A percentile compares a stretch with the other conserved stretches of the same genome.
phyloP scores from a whole-genome alignment of 2,797 vertebrate species.

The Rhinophrynus dorsalis region DNA sequence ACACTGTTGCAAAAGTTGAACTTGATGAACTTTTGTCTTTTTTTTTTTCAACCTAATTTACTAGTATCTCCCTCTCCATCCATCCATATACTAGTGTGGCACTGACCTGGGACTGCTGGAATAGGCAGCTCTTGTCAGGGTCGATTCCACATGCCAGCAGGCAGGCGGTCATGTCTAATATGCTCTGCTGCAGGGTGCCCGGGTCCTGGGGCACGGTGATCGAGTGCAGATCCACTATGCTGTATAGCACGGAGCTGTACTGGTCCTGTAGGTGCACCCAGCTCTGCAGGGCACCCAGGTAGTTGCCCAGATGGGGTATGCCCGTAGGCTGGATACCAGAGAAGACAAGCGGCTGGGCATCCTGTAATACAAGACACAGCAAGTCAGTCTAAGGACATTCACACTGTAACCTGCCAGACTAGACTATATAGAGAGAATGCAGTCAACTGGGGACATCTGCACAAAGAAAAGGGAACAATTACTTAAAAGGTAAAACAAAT shows the following conservation, averaged over 20 bases:
- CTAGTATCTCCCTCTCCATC: no score
- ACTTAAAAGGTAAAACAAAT: no score
- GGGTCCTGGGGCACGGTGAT: constrained; percentile 88
- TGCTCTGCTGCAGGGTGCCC: constrained; percentile 69
- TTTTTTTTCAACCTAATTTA: no score
- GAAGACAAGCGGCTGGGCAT: constrained; percentile 71
- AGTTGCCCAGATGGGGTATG: constrained; percentile 90
- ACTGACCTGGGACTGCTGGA: constrained; percentile 91
- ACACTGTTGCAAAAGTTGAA: no score
- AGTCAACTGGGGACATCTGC: no score
- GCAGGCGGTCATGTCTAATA: constrained; percentile 87
- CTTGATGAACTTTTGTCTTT: no score
- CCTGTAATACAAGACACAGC: background rate
- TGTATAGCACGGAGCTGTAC: constrained; percentile 79
- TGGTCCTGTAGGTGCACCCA: constrained; percentile 85
- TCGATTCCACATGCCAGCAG: constrained; percentile 89
- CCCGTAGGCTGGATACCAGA: constrained; percentile 95
- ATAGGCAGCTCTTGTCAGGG: constrained; percentile 81
- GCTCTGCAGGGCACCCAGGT: constrained; percentile 87
- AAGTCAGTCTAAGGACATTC: no score
- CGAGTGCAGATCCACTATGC: constrained; percentile 93
- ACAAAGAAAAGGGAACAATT: no score
- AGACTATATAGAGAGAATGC: no score
- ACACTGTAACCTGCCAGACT: no score
- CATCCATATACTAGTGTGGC: background rate